These are phyloP conservation scores for Sebastolobus altivelis DNA, from an alignment of 2,797 vertebrate species.

Conservation along the genomic window DNA sequence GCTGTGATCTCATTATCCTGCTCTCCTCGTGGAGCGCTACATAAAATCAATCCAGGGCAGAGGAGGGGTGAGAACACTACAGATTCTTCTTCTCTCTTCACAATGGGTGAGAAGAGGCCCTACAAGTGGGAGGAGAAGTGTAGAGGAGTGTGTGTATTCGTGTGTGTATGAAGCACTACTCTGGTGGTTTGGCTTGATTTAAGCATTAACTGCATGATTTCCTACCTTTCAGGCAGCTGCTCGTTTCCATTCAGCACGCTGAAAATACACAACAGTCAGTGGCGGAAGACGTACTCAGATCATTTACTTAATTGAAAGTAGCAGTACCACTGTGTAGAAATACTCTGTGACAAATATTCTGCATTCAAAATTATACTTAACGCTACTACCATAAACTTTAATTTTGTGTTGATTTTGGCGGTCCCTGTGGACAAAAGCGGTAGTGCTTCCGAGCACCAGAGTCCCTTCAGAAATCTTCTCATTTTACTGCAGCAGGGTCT, in stretches of 20 bases:
- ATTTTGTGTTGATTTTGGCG: no score
- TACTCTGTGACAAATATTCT: not conserved
- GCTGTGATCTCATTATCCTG: slow-evolving; percentile 75
- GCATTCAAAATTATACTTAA: not conserved
- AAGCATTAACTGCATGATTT: slow-evolving; percentile 22
- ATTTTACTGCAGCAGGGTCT: no score
- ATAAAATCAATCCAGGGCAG: slow-evolving; percentile 69
- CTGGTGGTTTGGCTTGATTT: slow-evolving; percentile 23
- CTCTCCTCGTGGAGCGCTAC: slow-evolving; percentile 61
- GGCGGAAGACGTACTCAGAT: not conserved
- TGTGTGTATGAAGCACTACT: slow-evolving; percentile 9
- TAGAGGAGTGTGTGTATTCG: slow-evolving; percentile 22
- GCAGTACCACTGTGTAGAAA: not conserved
- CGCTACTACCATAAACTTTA: no score
- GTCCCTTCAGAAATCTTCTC: no score
- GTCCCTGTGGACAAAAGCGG: no score
- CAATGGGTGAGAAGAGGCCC: slow-evolving; percentile 59
- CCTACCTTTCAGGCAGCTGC: not conserved
- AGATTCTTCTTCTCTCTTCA: slow-evolving; percentile 62
- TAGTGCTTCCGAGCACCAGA: no score
- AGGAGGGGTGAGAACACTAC: slow-evolving; percentile 60
- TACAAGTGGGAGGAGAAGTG: slow-evolving; percentile 58
- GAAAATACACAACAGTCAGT: not conserved
- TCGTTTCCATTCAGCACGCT: not conserved
- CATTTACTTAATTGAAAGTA: not conserved